These are phyloP conservation scores for Plutella xylostella DNA, from an alignment of 2,888 invertebrate genomes.

Conservation along the genomic window DNA sequence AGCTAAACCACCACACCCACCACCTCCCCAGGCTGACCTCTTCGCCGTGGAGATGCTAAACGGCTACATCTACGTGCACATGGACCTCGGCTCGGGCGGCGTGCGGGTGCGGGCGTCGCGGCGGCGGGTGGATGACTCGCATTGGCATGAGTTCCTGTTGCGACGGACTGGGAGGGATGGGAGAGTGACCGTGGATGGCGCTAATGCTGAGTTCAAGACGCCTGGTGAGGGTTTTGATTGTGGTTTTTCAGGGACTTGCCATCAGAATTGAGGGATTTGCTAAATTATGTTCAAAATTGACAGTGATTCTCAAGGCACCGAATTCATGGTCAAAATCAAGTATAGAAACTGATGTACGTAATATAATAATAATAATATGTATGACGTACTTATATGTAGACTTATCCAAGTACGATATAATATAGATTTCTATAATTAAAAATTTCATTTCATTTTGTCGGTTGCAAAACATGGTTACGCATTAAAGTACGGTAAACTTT, in stretches of 20 bases:
- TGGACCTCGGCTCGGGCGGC: slow-evolving; percentile 93
- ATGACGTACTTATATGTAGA: no score
- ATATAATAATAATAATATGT: no score
- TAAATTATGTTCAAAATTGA: not conserved
- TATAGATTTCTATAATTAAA: no score
- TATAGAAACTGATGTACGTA: no score
- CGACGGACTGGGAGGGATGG: slow-evolving; percentile 86
- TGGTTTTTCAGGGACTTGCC: not conserved
- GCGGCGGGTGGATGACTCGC: slow-evolving; percentile 87
- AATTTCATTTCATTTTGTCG: no score
- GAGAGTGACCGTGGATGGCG: slow-evolving; percentile 89
- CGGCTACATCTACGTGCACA: slow-evolving; percentile 92
- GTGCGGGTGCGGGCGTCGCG: slow-evolving; percentile 87
- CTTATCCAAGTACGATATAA: no score
- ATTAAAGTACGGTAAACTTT: no score
- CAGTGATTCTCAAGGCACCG: not conserved
- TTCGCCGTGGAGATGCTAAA: slow-evolving; percentile 95
- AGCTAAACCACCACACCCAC: not conserved
- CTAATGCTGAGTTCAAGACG: slow-evolving; percentile 88
- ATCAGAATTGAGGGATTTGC: not conserved
- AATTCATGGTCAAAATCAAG: no score
- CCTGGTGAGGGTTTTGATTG: slow-evolving; percentile 76
- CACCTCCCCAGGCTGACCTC: slow-evolving; percentile 80
- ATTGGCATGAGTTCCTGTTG: slow-evolving; percentile 92
- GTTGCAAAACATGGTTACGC: no score